Conservation (phyloP, 2,888 invertebrate genomes). For the Lasioglossum lativentre region DNA sequence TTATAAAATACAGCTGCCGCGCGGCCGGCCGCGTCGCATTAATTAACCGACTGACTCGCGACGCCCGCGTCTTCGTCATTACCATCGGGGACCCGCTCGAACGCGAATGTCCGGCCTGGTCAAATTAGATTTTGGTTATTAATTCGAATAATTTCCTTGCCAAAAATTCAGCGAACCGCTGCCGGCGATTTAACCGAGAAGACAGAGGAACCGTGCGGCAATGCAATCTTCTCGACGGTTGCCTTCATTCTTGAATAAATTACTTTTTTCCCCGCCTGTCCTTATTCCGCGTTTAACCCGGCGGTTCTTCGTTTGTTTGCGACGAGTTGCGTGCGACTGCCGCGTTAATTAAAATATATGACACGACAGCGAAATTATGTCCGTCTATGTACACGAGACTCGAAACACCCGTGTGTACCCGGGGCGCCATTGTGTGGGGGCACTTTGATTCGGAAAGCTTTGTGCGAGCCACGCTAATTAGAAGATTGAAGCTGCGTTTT, state of each 20-base stretch:
- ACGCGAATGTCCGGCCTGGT: background rate
- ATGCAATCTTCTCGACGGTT: background rate
- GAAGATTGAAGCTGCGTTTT: slow-evolving; percentile 42
- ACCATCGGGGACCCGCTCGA: background rate
- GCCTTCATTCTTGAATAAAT: slow-evolving; percentile 13
- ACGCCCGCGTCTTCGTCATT: background rate
- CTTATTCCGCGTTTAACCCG: background rate
- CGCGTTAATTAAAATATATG: slow-evolving; percentile 51
- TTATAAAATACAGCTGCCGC: slow-evolving; percentile 1
- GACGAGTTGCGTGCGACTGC: background rate
- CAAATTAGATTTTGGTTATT: background rate
- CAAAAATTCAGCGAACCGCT: background rate
- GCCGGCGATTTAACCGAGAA: background rate
- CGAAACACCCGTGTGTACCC: background rate
- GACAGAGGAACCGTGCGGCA: background rate
- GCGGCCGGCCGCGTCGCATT: background rate
- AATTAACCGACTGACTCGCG: background rate
- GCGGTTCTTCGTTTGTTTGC: background rate
- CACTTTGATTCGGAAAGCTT: slow-evolving; percentile 35
- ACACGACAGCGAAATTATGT: slow-evolving; percentile 35
- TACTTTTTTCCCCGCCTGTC: background rate
- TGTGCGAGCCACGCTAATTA: slow-evolving; percentile 37
- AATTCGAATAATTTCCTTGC: background rate
- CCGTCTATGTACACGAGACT: slow-evolving; percentile 35
- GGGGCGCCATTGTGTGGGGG: background rate